Evolutionary conservation across 2,113 vertebrate species (phyloP).

Genomic region (Macrotis lagotis): DNA sequence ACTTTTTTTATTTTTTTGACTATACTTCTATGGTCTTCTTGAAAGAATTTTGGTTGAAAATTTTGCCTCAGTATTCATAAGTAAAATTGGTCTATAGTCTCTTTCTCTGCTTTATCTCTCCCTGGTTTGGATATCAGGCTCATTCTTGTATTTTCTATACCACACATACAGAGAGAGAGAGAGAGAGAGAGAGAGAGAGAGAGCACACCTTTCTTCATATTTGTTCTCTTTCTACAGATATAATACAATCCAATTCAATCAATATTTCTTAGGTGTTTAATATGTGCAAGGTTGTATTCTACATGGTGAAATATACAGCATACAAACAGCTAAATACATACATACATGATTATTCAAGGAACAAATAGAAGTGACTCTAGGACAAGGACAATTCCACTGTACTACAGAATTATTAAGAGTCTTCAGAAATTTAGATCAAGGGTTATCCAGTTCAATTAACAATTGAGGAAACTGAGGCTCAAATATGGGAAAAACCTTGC

Average conservation of each 20-base stretch:
- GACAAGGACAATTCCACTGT: neutral
- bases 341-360: neutral
- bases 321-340: neutral
- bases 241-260: neutral
- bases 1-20: neutral
- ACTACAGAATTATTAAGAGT: neutral
- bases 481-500: neutral
- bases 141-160: neutral
- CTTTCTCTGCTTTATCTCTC: neutral
- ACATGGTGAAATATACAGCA: neutral
- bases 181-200: too few relatives aligned
- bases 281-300: neutral
- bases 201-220: neutral
- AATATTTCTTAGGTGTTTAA: neutral
- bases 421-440: neutral
- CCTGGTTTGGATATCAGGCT: neutral
- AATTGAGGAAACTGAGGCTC: neutral
- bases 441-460: neutral
- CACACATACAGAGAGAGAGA: neutral
- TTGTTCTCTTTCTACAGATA: neutral
- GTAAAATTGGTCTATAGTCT: neutral
- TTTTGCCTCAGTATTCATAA: neutral
- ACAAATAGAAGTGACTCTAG: neutral
- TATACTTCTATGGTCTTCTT: neutral
- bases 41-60: neutral